Base-by-base conservation (phyloP, 2,113 vertebrate species). In the Rallus limicola region DNA sequence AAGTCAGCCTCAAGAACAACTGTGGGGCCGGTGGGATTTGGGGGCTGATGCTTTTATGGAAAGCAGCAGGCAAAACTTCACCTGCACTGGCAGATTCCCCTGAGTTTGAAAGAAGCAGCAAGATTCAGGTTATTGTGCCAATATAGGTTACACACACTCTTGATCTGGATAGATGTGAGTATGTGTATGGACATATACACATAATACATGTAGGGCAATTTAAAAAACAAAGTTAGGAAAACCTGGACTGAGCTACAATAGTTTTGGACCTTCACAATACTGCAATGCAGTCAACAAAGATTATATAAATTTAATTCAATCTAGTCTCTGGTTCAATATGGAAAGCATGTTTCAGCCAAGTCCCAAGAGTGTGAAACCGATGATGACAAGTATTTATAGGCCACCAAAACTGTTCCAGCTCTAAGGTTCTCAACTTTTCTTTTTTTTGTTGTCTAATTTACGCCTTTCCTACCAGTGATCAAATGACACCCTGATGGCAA, bases 401-500 rank as follows among this genome's bases (percentile, higher is more conserved):
- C 63, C 72, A 92, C 44, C 21, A 81, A 84, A 93, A 94, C 44
- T 62, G 65, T 93, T 96, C 60, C 65, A 91, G 72, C 28, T 76
- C 40, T 12, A 60, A 79, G 46, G 44, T 68, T 92, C 65, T 86
- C 88, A 64, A 62, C 21, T 84, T 68, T n/a, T 52, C 67, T 85
- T 77, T 74, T 88, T 59, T 48, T 16, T 95, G 53, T 77, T 88
- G 79, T 93, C 71, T 93, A 79, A 95, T 95, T 96, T 94, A 96
- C 5, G 1, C 86, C 82, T 94, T 92, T 78, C 68, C 34, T 82
- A 75, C 60, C 72, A 88, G 60, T 48, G 56, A 93, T 83, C 75
- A 90, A 93, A 75, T 84, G 64, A 93, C 75, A 96, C 60, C 17
- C 75, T 82, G 36, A 93, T 40, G n/a, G 63, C 62, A 90, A 81